phyloP scores from a whole-genome alignment of 2,888 invertebrate genomes.

The Gerris lacustris region DNA sequence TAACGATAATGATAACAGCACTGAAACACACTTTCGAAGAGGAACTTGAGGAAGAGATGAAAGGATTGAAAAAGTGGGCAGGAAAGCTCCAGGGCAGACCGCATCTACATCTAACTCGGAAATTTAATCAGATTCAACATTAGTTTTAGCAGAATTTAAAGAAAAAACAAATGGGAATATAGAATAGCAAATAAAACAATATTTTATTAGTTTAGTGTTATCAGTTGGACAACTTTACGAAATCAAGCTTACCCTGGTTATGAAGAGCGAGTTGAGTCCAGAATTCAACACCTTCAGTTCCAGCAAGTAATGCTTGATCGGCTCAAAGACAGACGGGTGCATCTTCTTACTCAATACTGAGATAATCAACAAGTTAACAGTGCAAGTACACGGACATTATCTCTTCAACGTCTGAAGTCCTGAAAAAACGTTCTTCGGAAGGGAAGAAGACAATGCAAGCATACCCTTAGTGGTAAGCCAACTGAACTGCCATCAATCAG shows the following conservation, averaged over 20 bases:
- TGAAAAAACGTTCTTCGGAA: not conserved
- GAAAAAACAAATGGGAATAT: not conserved
- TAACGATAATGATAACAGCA: no score
- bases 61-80: no score
- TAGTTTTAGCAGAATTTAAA: no score
- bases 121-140: no score
- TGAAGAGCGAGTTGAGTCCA: not conserved
- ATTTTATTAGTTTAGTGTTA: not conserved
- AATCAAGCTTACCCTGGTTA: not conserved
- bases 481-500: no score
- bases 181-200: not conserved
- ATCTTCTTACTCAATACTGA: not conserved
- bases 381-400: not conserved
- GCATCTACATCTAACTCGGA: no score
- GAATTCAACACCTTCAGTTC: not conserved
- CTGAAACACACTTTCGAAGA: no score
- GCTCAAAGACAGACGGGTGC: not conserved
- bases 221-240: not conserved
- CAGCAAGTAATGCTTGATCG: not conserved
- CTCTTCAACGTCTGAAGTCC: not conserved
- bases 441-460: not conserved
- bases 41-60: no score
- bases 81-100: no score
- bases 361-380: not conserved
- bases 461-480: slow-evolving; percentile 7